Percentiles rank a stretch among this genome's conserved stretches.
phyloP scores from a whole-genome alignment of 2,797 vertebrate genomes.

The Enteromius treurensis region DNA sequence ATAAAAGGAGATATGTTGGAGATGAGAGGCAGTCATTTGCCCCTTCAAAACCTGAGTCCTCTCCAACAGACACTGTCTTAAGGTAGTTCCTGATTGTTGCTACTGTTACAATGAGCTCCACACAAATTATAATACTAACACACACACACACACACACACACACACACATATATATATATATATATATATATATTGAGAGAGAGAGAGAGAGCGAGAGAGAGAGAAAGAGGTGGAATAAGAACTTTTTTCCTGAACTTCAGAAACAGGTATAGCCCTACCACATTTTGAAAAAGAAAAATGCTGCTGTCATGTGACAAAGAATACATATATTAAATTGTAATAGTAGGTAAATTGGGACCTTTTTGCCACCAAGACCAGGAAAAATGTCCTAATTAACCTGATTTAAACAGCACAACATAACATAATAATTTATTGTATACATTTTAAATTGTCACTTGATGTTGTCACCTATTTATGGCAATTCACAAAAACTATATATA shows the following conservation, averaged over 20 bases:
- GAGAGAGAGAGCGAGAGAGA: too few relatives aligned
- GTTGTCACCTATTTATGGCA: too few relatives aligned
- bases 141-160: too few relatives aligned
- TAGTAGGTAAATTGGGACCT: neutral
- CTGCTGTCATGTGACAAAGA: neutral
- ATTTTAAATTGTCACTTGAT: too few relatives aligned
- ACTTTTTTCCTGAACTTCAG: neutral
- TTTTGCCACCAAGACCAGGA: neutral
- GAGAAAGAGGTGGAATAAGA: too few relatives aligned
- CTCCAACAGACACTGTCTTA: constrained; percentile 73
- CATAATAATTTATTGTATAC: too few relatives aligned
- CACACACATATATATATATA: too few relatives aligned
- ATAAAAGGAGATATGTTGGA: constrained; percentile 66
- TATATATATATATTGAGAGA: too few relatives aligned
- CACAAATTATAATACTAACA: neutral
- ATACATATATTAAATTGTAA: neutral
- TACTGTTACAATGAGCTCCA: constrained; percentile 34
- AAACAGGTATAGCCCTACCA: neutral
- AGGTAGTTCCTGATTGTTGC: constrained; percentile 64
- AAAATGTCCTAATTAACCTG: too few relatives aligned
- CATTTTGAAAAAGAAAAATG: neutral
- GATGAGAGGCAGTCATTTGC: constrained; percentile 72
- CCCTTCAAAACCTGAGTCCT: constrained; percentile 70
- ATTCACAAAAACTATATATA: too few relatives aligned
- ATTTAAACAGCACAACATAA: too few relatives aligned